These are phyloP conservation scores for Zapus hudsonius DNA, from an alignment of 2,113 vertebrate species.

Conservation along the genomic window DNA sequence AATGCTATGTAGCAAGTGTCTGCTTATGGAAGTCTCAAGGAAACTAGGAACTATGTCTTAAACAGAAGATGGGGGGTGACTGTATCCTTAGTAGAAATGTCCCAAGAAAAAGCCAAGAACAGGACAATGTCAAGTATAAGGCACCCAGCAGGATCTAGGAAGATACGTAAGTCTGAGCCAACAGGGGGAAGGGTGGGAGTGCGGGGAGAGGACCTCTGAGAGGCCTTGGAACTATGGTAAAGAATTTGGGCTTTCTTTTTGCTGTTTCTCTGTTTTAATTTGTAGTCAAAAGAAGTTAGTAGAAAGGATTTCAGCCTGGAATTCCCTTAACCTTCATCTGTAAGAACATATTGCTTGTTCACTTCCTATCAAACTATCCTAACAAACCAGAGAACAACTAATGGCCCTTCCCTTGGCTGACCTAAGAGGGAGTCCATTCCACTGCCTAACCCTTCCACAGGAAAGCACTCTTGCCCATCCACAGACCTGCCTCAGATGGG, in stretches of 20 bases:
- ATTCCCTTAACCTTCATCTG: background rate
- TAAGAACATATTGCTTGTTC: background rate
- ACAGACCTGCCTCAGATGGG: accelerated
- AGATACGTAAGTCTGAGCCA: too few relatives aligned
- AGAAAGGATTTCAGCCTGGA: background rate
- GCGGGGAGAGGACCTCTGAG: background rate
- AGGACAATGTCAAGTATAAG: too few relatives aligned
- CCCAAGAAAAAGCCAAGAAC: background rate
- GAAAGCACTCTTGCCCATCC: accelerated
- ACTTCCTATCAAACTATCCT: background rate
- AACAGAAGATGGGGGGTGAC: background rate
- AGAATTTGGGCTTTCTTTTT: background rate
- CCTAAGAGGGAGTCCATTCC: accelerated
- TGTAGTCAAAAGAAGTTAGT: background rate
- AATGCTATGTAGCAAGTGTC: background rate
- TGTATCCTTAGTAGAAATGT: background rate
- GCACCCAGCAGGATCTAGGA: too few relatives aligned
- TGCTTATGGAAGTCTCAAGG: background rate
- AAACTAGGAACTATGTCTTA: background rate
- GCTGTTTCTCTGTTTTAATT: background rate
- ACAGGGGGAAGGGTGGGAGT: accelerated
- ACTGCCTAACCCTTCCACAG: background rate
- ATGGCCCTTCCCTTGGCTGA: accelerated
- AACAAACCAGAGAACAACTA: accelerated
- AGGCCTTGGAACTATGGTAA: background rate